Conservation (phyloP, 2,888 invertebrate species). For the Elmis aenea region DNA sequence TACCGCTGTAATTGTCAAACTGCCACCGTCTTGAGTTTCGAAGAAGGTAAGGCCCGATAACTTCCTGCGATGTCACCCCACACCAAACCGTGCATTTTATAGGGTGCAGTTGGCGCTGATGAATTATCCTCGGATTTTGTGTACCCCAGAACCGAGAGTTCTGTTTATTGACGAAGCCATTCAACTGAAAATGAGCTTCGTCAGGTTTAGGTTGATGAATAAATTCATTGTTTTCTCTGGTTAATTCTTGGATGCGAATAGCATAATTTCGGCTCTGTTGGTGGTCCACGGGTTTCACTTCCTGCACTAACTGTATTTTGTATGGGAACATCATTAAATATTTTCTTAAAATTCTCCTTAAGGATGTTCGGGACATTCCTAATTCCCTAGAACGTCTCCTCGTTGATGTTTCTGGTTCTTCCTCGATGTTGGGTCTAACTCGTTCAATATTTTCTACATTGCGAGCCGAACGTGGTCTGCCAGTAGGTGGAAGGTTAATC, state of each 20-base stretch:
- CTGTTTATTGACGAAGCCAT: too few species aligned
- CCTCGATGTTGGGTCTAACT: neutral
- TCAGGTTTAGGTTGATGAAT: too few species aligned
- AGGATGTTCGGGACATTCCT: neutral
- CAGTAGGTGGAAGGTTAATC: neutral
- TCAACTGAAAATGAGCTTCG: too few species aligned
- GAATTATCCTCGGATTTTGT: constrained; percentile 2
- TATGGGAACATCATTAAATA: constrained; percentile 2
- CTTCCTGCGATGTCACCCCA: constrained; percentile 3
- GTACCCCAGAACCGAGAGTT: constrained; percentile 3
- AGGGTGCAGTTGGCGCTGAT: constrained; percentile 3
- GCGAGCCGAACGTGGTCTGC: constrained; percentile 1
- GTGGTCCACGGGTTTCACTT: constrained; percentile 1
- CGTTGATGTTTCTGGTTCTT: constrained; percentile 1
- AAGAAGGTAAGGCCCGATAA: constrained; percentile 2
- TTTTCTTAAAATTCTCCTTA: neutral
- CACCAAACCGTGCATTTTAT: constrained; percentile 3
- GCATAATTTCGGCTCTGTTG: neutral
- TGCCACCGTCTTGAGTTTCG: constrained; percentile 2
- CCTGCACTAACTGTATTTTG: neutral
- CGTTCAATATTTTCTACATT: constrained; percentile 3
- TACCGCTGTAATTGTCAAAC: too few species aligned
- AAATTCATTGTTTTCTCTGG: constrained; percentile 3
- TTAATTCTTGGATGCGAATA: constrained; percentile 3
- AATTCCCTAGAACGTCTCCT: constrained; percentile 1